Base-by-base conservation (phyloP, 2,888 invertebrate genomes). In the Ctenicera cuprea region DNA sequence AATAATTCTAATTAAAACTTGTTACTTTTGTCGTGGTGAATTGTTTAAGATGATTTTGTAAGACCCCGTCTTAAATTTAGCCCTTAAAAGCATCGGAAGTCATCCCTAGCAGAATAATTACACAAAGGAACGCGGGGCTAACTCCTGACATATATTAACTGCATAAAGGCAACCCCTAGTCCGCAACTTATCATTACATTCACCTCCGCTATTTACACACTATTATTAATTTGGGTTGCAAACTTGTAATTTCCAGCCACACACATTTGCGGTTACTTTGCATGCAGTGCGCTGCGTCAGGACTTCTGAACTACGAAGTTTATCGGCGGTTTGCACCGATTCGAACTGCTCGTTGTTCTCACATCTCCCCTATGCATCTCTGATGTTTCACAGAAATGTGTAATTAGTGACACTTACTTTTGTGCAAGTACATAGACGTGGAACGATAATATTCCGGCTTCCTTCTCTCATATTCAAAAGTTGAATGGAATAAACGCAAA, bases 191-290 rank as follows among this genome's bases (percentile, higher is more conserved):
- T 78, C 73, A 76, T 75, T 75, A 75, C 68, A 73, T 75, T 77
- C 75, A 76, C 77, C 76, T 78, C 69, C 73, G 73, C 77, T 79
- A 78, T 79, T 79, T 79, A 77, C 79, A 79, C 78, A 75, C 75
- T 74, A 74, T 79, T 79, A 79, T 79, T 80, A 79, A 78, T 80
- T 79, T 77, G 72, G 73, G 72, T 76, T 75, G 67, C 70, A 76
- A 77, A 78, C 77, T 79, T 77, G 79, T 78, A 78, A 78, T 79
- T 80, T 78, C 75, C 1, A 72, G 72, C 75, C 74, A 66, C 75
- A 62, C 74, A 77, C 77, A 76, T 79, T 79, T 79, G 78, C 54
- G 77, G 78, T 77, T 74, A 73, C 75, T 77, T 76, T 77, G 76
- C 79, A 77, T 79, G 79, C 77, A 73, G 76, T 48, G 72, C 66